Evolutionary conservation across 2,113 vertebrate genomes (phyloP).

Genomic region (Sinocyclocheilus maitianheensis): DNA sequence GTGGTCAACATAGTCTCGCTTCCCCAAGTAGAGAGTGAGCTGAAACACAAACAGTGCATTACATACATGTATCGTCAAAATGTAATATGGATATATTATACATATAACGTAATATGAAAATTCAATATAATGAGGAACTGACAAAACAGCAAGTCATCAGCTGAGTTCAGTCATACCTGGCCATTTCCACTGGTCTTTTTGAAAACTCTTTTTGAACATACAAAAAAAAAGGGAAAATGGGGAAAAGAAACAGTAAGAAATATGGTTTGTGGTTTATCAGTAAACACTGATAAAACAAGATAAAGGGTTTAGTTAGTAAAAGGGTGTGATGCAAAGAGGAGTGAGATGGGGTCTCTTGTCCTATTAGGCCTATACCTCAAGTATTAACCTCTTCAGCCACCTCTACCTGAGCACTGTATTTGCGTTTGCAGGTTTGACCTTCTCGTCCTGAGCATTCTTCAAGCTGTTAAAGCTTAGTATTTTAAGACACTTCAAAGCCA

Average conservation of each 20-base stretch:
- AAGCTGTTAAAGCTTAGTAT: slow-evolving; percentile 29
- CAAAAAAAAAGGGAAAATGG: slow-evolving; percentile 12
- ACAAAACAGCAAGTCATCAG: background rate
- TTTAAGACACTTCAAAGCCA: slow-evolving; percentile 20
- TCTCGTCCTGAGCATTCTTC: background rate
- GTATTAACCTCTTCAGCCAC: slow-evolving; percentile 22
- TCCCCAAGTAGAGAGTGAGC: slow-evolving; percentile 75
- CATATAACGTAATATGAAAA: background rate
- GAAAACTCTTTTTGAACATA: slow-evolving; percentile 66
- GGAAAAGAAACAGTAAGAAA: background rate
- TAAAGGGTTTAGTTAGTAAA: background rate
- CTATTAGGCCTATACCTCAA: slow-evolving; percentile 44
- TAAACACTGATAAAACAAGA: background rate
- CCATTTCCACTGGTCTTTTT: slow-evolving; percentile 75
- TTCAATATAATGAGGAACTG: background rate
- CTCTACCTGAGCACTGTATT: background rate
- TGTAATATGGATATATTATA: background rate
- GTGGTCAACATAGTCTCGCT: slow-evolving; percentile 76
- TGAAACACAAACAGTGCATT: slow-evolving; percentile 42
- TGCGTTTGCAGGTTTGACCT: slow-evolving; percentile 17
- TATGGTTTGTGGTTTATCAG: background rate
- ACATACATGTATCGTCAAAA: background rate
- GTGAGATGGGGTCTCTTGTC: background rate
- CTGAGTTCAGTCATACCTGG: slow-evolving; percentile 60
- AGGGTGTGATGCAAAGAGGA: background rate